Percentiles rank a stretch among this genome's conserved stretches.
Evolutionary conservation across 2,888 invertebrate species (phyloP).

Genomic region (Campoletis raptor): DNA sequence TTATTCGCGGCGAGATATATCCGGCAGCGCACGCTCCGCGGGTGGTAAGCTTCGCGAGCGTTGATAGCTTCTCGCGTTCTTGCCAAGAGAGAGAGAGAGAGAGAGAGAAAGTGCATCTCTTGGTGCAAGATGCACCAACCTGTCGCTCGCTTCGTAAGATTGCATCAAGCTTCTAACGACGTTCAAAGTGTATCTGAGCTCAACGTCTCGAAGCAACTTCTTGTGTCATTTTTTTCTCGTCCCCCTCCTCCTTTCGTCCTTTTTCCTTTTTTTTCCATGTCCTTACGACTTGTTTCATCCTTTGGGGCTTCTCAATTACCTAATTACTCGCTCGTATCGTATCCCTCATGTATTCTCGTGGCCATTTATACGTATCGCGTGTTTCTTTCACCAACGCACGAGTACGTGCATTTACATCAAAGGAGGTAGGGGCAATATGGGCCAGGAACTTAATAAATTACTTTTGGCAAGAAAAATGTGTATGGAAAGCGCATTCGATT

Average conservation of each 20-base stretch:
- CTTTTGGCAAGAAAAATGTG: not conserved
- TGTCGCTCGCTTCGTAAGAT: constrained; percentile 33
- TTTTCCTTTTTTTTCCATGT: constrained; percentile 14
- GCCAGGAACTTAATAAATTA: not conserved
- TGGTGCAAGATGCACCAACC: constrained; percentile 42
- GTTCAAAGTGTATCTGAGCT: constrained; percentile 49
- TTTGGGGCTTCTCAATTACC: constrained; percentile 52
- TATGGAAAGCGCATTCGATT: not conserved
- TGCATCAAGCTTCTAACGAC: constrained; percentile 60
- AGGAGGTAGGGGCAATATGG: not conserved
- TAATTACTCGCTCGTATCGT: constrained; percentile 62
- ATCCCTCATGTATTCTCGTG: constrained; percentile 11
- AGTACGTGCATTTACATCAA: not conserved
- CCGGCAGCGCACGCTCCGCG: constrained; percentile 58
- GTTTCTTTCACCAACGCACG: not conserved
- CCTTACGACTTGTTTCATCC: constrained; percentile 42
- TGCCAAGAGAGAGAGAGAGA: not conserved
- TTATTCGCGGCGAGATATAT: constrained; percentile 63
- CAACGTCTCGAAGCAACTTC: constrained; percentile 4
- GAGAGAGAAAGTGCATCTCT: constrained; percentile 7
- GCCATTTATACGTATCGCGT: constrained; percentile 4
- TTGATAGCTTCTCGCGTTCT: constrained; percentile 61
- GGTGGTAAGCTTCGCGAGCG: constrained; percentile 61
- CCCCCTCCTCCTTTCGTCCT: not conserved
- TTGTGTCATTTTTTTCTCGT: constrained; percentile 19